Base-by-base conservation (phyloP, 1,140 invertebrate species). In the Zaprionus davidi region DNA sequence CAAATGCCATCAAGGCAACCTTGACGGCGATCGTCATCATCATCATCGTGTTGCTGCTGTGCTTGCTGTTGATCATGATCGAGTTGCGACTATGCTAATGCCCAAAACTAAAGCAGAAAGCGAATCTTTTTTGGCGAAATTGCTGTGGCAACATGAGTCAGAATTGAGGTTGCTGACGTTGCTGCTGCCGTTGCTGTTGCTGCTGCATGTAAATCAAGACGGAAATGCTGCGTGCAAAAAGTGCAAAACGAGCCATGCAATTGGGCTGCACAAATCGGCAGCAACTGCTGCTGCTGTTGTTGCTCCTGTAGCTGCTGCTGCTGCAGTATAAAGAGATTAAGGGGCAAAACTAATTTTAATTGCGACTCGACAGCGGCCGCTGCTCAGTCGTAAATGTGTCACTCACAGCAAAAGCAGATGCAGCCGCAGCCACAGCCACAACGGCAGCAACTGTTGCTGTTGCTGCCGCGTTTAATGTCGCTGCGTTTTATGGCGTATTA, bases 321-420 rank as follows among this genome's bases (percentile, higher is more conserved):
- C 3, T 58, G 79, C 76, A 65, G 82, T 87, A 87, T 87, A 84
- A 84, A 88, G 84, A 87, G 84, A 87, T 87, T 87, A 87, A 81
- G 84, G 77, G 73, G 81, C 84, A 87, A 87, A 87, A 87, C 84
- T 87, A 87, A 87, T 87, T 87, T 87, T 87, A 87, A 87, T 87
- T 87, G 84, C 84, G 56, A 38, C 38, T 70, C 65, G 24, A 59
- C 51, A 38, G 59, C 51, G 38, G 28, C 59, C 41, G 49, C 60
- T 71, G 44, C 63, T 72, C 66, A 83, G 84, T 87, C 84, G 84
- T 87, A 88, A 87, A 87, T 87, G 84, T 87, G 84, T 87, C 84
- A 87, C 81, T 83, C 82, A 83, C 79, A 17, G 41, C 2, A n/a
- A 13, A 9, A 51, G 46, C 72, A 67, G 62, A 59, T 62, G 66